Conservation (phyloP, 2,113 vertebrate species). For the Labeo rohita region DNA sequence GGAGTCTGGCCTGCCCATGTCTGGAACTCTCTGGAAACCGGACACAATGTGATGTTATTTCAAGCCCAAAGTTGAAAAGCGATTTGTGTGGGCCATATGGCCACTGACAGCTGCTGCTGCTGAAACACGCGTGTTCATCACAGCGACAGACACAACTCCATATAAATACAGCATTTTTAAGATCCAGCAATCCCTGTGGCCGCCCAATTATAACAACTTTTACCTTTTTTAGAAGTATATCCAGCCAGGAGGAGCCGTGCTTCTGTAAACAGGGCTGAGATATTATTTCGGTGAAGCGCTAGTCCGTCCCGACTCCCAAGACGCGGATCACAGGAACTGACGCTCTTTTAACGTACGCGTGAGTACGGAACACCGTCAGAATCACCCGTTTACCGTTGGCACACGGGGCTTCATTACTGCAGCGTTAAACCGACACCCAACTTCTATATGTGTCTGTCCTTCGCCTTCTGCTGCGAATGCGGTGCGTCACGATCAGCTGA, state of each 20-base stretch:
- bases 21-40: slow-evolving; percentile 54
- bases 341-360: neutral
- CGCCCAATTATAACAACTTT: slow-evolving; percentile 33
- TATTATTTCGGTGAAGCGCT: slow-evolving; percentile 48
- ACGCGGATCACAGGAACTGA: slow-evolving; percentile 27
- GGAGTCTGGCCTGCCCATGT: slow-evolving; percentile 48
- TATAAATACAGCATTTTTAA: neutral
- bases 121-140: slow-evolving; percentile 35
- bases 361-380: neutral
- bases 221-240: slow-evolving; percentile 51
- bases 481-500: slow-evolving; percentile 72
- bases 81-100: slow-evolving; percentile 52
- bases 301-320: slow-evolving; percentile 4
- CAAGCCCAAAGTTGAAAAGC: slow-evolving; percentile 57
- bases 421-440: slow-evolving; percentile 13
- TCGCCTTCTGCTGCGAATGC: slow-evolving; percentile 31
- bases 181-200: neutral
- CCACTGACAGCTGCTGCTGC: slow-evolving; percentile 69
- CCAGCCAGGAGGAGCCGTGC: slow-evolving; percentile 35
- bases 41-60: slow-evolving; percentile 66
- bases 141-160: neutral
- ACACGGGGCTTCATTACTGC: slow-evolving; percentile 32
- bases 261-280: slow-evolving; percentile 39
- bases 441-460: slow-evolving; percentile 44
- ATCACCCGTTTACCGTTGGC: neutral